Evolutionary conservation across 2,113 vertebrate genomes (phyloP).

Genomic region (Gopherus evgoodei): DNA sequence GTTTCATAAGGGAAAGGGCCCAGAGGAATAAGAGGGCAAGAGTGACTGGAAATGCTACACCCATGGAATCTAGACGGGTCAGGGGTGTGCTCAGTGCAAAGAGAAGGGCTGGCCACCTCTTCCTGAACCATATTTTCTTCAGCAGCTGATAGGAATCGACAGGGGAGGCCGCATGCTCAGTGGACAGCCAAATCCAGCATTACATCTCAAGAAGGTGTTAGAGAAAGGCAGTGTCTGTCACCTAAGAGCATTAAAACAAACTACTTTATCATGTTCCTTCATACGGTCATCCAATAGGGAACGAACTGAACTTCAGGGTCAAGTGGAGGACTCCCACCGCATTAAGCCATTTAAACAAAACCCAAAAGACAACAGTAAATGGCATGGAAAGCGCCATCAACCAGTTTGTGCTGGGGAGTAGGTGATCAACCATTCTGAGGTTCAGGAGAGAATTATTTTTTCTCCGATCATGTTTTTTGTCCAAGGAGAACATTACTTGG

Average conservation of each 20-base stretch:
- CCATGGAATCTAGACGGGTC: neutral
- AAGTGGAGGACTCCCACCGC: neutral
- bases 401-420: neutral
- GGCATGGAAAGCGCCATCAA: neutral
- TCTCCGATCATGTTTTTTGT: neutral
- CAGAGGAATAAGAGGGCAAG: neutral
- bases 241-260: neutral
- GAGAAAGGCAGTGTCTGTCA: neutral
- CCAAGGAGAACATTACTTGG: neutral
- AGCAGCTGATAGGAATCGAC: neutral
- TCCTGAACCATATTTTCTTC: neutral
- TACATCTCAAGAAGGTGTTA: neutral
- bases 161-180: fast-evolving
- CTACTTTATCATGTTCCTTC: fast-evolving
- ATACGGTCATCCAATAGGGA: fast-evolving
- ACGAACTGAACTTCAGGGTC: slow-evolving; percentile 35
- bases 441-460: neutral
- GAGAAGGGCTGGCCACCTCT: neutral
- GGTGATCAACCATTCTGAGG: neutral
- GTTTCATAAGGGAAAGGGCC: neutral
- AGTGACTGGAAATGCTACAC: neutral
- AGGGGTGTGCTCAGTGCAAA: neutral
- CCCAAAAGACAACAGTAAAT: neutral
- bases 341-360: slow-evolving; percentile 47
- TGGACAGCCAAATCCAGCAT: fast-evolving